Conservation (phyloP, 2,888 invertebrate species). For the Anaspis maculata region DNA sequence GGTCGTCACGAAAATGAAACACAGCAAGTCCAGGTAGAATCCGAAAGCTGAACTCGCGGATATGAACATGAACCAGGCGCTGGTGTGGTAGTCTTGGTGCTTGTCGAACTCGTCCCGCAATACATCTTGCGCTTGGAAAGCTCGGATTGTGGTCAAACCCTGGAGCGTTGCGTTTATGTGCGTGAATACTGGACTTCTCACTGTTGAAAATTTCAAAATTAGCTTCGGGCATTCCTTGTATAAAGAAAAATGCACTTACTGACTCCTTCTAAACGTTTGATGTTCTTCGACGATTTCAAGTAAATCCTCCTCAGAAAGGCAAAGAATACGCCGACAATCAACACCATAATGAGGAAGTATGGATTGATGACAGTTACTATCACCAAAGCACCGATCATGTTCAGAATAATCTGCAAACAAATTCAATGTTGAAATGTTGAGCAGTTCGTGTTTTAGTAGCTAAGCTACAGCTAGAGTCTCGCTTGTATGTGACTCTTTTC, state of each 20-base stretch:
- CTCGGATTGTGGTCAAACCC: constrained; percentile 73
- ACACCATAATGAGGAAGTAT: constrained; percentile 41
- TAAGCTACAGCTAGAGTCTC: too few species aligned
- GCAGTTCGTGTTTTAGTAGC: too few species aligned
- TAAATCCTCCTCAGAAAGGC: constrained; percentile 55
- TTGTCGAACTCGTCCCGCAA: constrained; percentile 49
- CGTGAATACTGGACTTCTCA: constrained; percentile 76
- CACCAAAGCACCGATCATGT: constrained; percentile 46
- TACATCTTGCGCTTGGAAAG: constrained; percentile 60
- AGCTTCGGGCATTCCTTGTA: too few species aligned
- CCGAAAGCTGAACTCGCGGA: constrained; percentile 58
- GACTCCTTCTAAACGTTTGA: constrained; percentile 60
- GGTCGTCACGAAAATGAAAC: constrained; percentile 53
- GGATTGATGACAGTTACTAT: constrained; percentile 50
- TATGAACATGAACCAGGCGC: constrained; percentile 60
- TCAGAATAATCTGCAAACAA: constrained; percentile 43
- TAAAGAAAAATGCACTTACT: too few species aligned
- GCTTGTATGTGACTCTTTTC: too few species aligned
- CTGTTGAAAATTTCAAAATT: constrained; percentile 40
- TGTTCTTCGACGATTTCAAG: constrained; percentile 59
- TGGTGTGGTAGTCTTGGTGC: constrained; percentile 55
- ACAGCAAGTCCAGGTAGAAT: constrained; percentile 56
- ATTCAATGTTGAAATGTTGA: too few species aligned
- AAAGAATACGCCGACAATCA: constrained; percentile 53
- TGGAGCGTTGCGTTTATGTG: constrained; percentile 72